Evolutionary conservation across 1,140 invertebrate species (phyloP).

Genomic region (Stratiolaelaps scimitus): DNA sequence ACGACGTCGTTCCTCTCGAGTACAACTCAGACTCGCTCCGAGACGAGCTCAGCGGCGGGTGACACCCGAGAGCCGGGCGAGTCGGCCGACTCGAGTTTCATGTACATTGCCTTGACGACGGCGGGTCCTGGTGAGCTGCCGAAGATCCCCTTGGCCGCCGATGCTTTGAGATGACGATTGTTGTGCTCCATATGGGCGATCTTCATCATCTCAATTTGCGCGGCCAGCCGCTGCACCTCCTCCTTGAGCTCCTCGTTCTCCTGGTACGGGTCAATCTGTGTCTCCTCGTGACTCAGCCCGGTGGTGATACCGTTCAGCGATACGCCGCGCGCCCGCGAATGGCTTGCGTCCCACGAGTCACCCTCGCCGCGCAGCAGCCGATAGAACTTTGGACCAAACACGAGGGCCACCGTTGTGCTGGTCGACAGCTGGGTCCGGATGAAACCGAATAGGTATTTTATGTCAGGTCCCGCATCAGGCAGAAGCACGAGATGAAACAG

Average conservation of each 20-base stretch:
- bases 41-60: constrained; percentile 41
- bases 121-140: constrained; percentile 40
- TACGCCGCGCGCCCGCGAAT: constrained; percentile 59
- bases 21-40: constrained; percentile 45
- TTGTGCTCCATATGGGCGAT: constrained; percentile 76
- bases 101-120: constrained; percentile 41
- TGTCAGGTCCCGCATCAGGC: constrained; percentile 68
- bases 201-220: constrained; percentile 82
- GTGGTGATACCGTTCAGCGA: constrained; percentile 59
- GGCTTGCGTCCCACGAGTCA: constrained; percentile 63
- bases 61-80: constrained; percentile 41
- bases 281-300: constrained; percentile 58
- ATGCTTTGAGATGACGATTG: constrained; percentile 52
- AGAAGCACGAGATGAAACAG: constrained; percentile 71
- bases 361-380: constrained; percentile 65
- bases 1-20: constrained; percentile 38
- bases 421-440: constrained; percentile 72
- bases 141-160: constrained; percentile 32
- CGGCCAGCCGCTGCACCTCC: constrained; percentile 73
- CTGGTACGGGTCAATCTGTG: constrained; percentile 62
- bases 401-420: constrained; percentile 63
- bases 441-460: constrained; percentile 74
- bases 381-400: constrained; percentile 73
- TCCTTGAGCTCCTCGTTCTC: constrained; percentile 83
- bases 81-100: constrained; percentile 40